These are phyloP conservation scores for Hyla sarda DNA, from an alignment of 2,113 vertebrate species.

Conservation along the genomic window DNA sequence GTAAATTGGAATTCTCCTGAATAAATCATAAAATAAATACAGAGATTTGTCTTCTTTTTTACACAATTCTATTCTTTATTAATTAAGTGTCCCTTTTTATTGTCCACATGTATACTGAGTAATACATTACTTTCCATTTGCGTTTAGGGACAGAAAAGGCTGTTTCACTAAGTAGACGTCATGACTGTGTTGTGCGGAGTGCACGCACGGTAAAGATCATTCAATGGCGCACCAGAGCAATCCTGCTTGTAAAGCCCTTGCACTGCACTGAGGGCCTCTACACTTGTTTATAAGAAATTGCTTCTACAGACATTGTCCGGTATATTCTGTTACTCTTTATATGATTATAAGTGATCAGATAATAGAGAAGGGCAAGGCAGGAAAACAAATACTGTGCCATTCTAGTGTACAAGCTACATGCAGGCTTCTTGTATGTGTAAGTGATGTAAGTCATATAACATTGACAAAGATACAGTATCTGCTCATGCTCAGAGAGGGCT, in stretches of 20 bases:
- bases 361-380: background rate
- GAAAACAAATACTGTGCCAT: background rate
- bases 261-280: background rate
- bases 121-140: background rate
- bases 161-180: background rate
- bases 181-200: background rate
- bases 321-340: background rate
- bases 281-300: background rate
- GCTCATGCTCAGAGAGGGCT: background rate
- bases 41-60: background rate
- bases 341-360: background rate
- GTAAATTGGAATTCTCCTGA: conserved; percentile 33
- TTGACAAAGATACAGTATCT: background rate
- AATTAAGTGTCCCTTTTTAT: conserved; percentile 18
- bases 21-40: conserved; percentile 43
- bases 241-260: background rate
- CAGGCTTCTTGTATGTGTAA: background rate
- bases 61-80: conserved; percentile 27
- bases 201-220: background rate
- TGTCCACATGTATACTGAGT: background rate
- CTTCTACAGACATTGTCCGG: background rate
- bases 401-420: background rate
- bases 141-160: background rate
- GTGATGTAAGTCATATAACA: background rate
- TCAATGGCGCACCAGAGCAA: background rate